phyloP scores from a whole-genome alignment of 2,888 invertebrate genomes.

The Artemia sinica region DNA sequence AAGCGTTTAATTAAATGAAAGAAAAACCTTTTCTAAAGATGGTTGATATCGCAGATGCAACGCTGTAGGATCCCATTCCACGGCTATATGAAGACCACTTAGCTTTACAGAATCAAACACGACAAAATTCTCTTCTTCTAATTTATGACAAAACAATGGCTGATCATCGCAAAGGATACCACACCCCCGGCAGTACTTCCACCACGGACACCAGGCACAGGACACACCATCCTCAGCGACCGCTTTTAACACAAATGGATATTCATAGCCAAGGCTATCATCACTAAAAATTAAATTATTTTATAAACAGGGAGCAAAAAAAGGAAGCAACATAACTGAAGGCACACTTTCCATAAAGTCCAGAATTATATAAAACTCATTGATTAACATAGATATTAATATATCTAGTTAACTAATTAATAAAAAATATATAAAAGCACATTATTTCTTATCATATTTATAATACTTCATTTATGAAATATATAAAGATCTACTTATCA shows the following conservation, averaged over 20 bases:
- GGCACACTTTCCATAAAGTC: too few relatives aligned
- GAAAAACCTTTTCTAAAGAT: constrained; percentile 47
- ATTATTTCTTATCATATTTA: too few relatives aligned
- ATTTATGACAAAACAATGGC: constrained; percentile 22
- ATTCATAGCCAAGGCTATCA: constrained; percentile 77
- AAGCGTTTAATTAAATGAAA: too few relatives aligned
- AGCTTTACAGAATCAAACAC: constrained; percentile 26
- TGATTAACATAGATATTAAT: too few relatives aligned
- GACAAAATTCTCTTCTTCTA: constrained; percentile 25
- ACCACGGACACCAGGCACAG: constrained; percentile 62
- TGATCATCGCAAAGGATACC: constrained; percentile 47
- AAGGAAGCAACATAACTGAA: background rate
- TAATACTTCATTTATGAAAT: too few relatives aligned
- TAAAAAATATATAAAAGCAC: too few relatives aligned
- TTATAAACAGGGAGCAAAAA: background rate
- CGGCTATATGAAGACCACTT: constrained; percentile 42
- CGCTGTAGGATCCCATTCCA: constrained; percentile 90
- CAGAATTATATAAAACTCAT: too few relatives aligned
- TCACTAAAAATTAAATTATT: constrained; percentile 43
- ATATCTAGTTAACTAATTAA: too few relatives aligned
- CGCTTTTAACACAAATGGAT: constrained; percentile 69
- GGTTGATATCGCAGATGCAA: constrained; percentile 72
- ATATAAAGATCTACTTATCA: too few relatives aligned
- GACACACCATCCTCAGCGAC: constrained; percentile 53
- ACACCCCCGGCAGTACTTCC: constrained; percentile 68